phyloP scores from a whole-genome alignment of 1,140 invertebrate genomes.

The Drosophila tropicalis region DNA sequence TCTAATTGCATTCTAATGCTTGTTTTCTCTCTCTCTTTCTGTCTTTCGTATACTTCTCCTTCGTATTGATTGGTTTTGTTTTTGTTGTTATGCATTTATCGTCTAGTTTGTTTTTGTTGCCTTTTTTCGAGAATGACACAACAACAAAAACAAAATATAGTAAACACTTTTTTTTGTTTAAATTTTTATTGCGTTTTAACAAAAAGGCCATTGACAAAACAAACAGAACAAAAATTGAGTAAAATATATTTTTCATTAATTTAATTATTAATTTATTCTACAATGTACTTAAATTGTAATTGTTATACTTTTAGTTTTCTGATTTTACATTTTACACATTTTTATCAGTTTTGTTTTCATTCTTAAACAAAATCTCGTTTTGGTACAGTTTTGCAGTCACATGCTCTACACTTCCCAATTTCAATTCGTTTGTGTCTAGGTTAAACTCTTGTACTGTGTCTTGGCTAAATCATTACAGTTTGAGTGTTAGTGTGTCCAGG shows the following conservation, averaged over 20 bases:
- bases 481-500: neutral
- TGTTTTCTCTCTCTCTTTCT: conserved; percentile 23
- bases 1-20: conserved; percentile 50
- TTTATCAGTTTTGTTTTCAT: conserved; percentile 3
- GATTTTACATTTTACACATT: neutral
- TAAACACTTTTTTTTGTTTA: conserved; percentile 49
- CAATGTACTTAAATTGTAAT: neutral
- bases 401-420: neutral
- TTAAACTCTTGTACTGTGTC: neutral
- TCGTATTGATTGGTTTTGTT: conserved; percentile 61
- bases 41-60: neutral
- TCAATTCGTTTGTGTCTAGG: too few species aligned
- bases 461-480: conserved; percentile 12
- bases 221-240: neutral
- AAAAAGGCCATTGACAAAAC: neutral
- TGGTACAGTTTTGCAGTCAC: neutral
- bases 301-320: neutral
- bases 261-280: neutral
- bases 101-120: conserved; percentile 77
- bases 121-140: conserved; percentile 54
- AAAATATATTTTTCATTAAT: neutral
- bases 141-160: conserved; percentile 30
- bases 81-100: conserved; percentile 65
- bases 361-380: neutral
- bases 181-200: conserved; percentile 46